Base-by-base conservation (phyloP, 2,888 invertebrate genomes). In the Erynnis tages region DNA sequence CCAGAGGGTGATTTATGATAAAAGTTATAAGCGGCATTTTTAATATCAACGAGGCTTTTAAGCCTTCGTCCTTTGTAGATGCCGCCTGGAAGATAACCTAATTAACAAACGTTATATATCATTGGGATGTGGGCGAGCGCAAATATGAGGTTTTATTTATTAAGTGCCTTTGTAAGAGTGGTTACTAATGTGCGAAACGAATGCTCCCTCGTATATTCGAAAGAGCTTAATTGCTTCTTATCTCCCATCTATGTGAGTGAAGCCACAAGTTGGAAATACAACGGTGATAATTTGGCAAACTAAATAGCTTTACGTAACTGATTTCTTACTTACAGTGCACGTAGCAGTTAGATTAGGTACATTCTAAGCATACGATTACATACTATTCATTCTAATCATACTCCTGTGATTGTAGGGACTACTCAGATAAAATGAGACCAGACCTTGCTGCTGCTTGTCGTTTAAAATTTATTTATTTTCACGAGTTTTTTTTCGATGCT, bases 1-100 rank as follows among this genome's bases (percentile, higher is more conserved):
- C 85, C 85, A 74, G 71, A 70, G 85, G 84, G 84, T 89, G 87
- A 89, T 88, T 88, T 88, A 88, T 88, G 78, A 80, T 81, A 84
- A 84, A 82, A 82, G 73, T 82, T 82, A 79, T 80, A 83, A 82
- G 79, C 80, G 79, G 83, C 73, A 71, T 74, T 84, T 84, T 87
- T 84, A 83, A 85, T 88, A 86, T 83, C 86, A 87, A 84, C 82
- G 82, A 82, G 79, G 77, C 76, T 82, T 83, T 84, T 81, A 82
- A 78, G 66, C 61, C 57, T 49, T 54, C 47, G 70, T 70, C 76
- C 79, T 88, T 87, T 88, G 82, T 72, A 76, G 87, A 88, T 88
- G 80, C 89, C 89, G 89, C 75, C 70, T 54, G 57, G 54, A 60
- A 82, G 88, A 88, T 89, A 88, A 89, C 85, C 86, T 87, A 88